A percentile compares a stretch with the other conserved stretches of the same genome.
Conservation (phyloP, 2,797 vertebrate species). For the Moxostoma hubbsi region DNA sequence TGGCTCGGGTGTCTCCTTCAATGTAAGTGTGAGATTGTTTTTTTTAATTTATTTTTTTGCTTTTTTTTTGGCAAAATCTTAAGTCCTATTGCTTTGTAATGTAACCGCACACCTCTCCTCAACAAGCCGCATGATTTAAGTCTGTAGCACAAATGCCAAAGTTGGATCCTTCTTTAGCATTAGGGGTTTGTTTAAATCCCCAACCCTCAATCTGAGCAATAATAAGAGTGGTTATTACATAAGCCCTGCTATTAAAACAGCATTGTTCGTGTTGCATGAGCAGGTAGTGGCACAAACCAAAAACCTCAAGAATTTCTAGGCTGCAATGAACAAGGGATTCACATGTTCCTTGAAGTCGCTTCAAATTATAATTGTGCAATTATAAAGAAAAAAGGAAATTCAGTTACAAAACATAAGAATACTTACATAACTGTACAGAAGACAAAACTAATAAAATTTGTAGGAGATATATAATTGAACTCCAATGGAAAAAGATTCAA, state of each 20-base stretch:
- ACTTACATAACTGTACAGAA: conserved; percentile 8
- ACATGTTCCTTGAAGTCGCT: neutral
- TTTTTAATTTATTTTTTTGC: too few species aligned
- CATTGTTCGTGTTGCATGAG: neutral
- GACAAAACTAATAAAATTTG: neutral
- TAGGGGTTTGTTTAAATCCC: neutral
- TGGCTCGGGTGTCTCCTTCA: too few species aligned
- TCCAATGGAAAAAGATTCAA: neutral
- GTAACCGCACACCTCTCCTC: too few species aligned
- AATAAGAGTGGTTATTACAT: neutral
- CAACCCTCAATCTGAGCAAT: neutral
- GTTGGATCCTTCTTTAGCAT: neutral
- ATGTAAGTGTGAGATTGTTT: too few species aligned
- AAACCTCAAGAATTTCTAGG: neutral
- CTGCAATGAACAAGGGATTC: neutral
- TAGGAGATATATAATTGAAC: neutral
- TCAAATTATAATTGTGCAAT: conserved; percentile 1
- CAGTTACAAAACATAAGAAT: neutral
- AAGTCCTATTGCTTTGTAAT: too few species aligned
- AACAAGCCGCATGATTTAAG: too few species aligned
- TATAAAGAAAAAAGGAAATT: conserved; percentile 1
- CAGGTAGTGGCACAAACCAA: conserved; percentile 20
- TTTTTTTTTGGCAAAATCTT: too few species aligned
- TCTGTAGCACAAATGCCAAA: neutral
- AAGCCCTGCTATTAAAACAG: neutral